These are phyloP conservation scores for Wasmannia auropunctata DNA, from an alignment of 1,140 invertebrate species.

Conservation along the genomic window DNA sequence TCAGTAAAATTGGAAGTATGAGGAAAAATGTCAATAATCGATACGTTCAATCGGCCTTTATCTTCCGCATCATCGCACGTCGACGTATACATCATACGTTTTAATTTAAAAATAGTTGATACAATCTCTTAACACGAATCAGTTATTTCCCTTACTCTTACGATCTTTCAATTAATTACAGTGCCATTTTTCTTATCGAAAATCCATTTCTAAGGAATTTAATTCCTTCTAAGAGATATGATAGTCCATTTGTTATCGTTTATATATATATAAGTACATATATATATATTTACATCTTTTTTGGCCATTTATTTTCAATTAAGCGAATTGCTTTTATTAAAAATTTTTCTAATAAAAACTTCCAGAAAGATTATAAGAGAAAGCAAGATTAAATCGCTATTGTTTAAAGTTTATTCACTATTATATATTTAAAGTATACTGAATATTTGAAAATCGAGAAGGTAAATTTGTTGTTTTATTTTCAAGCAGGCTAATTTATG, in stretches of 20 bases:
- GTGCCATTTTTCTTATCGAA: neutral
- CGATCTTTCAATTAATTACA: constrained; percentile 23
- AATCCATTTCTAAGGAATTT: constrained; percentile 15
- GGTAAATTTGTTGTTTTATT: neutral
- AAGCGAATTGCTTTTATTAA: neutral
- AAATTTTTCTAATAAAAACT: neutral
- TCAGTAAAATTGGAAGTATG: constrained; percentile 23
- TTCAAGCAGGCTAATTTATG: neutral
- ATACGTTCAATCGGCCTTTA: constrained; percentile 23
- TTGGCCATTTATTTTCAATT: neutral
- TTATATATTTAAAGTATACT: neutral
- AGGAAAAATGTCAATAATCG: constrained; percentile 33
- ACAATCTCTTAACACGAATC: constrained; percentile 17
- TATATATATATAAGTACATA: too few species aligned
- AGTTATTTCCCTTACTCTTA: neutral
- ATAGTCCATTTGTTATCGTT: neutral
- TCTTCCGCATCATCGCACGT: neutral
- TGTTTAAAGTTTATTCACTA: neutral
- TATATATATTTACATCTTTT: neutral
- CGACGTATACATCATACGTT: constrained; percentile 3
- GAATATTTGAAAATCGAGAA: neutral
- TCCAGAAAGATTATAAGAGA: neutral
- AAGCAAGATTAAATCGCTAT: constrained; percentile 9
- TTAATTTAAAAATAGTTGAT: constrained; percentile 39
- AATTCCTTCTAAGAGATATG: neutral